Evolutionary conservation across 1,140 invertebrate genomes (phyloP).

Genomic region (Oncopodura yosiiana): DNA sequence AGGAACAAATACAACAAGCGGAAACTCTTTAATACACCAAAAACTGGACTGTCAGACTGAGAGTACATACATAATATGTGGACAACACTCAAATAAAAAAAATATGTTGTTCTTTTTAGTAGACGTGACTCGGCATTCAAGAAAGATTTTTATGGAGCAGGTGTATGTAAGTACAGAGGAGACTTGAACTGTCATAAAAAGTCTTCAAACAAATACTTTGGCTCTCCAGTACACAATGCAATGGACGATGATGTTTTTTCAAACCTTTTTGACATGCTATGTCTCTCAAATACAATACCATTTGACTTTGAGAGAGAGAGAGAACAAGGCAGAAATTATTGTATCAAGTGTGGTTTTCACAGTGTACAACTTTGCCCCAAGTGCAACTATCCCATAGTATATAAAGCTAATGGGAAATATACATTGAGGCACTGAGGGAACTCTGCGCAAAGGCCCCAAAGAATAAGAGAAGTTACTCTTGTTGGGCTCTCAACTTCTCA

Average conservation of each 20-base stretch:
- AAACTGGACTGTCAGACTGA: no score
- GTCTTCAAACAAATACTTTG: background rate
- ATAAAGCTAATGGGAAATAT: no score
- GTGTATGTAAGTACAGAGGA: background rate
- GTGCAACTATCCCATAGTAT: background rate
- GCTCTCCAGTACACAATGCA: constrained; percentile 1
- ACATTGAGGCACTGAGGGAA: background rate
- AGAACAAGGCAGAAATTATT: no score
- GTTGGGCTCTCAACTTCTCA: background rate
- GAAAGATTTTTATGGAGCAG: constrained; percentile 14
- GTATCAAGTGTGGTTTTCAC: background rate
- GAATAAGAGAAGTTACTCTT: background rate
- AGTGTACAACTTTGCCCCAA: constrained; percentile 8
- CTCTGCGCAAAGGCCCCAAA: background rate
- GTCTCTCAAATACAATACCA: no score
- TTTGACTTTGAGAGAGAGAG: constrained; percentile 1
- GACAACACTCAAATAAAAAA: no score
- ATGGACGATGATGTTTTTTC: background rate
- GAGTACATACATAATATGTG: no score
- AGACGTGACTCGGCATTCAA: no score
- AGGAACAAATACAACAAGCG: no score
- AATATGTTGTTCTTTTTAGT: no score
- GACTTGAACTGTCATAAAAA: background rate
- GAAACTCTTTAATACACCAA: no score
- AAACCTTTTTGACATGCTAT: no score